Evolutionary conservation across 2,888 invertebrate species (phyloP), one percentile per base, ranked within the genome.

Genomic region (Melanchra persicariae): DNA sequence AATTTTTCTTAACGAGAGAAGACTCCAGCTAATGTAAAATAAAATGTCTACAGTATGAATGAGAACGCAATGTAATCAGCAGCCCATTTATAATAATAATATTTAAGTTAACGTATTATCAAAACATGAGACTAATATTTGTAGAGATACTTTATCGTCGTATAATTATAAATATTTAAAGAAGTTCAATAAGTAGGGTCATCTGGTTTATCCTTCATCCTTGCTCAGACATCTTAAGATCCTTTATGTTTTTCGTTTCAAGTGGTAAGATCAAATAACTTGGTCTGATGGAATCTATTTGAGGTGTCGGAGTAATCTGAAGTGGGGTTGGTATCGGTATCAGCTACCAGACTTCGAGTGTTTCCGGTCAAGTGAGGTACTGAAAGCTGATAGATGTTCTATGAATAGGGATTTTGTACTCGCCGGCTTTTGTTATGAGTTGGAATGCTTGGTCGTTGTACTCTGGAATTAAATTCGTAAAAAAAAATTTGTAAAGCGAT

Each of bases 301-400:
- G 91, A 94, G 94, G 94, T 93, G 94, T 93, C 90, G 89, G 83
- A 88, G 85, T 91, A 91, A 95, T 94, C 94, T 95, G 92, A 72
- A 95, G 94, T 91, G 91, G 88, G 85, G 70, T 54, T 80, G 65
- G 66, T 70, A 83, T 84, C 65, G 84, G 87, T 70, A 82, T 85
- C 67, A 84, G 87, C 87, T 89, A 87, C 88, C 86, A 87, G 85
- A 81, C 83, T 86, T 91, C 89, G 87, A 94, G 92, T 85, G 89
- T 88, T 94, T 94, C 94, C 94, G 92, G 93, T 91, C 85, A 86
- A 89, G 87, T 85, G 72, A 52, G 30, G 58, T 26, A 68, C 40
- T 67, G 79, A 79, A 78, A 64, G 61, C 63, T 66, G 57, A 52
- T 74, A 58, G 76, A 62, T 70, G 61, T 70, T 81, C 70, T 83